Evolutionary conservation across 2,888 invertebrate genomes (phyloP).

Genomic region (Stomorhina lunata): DNA sequence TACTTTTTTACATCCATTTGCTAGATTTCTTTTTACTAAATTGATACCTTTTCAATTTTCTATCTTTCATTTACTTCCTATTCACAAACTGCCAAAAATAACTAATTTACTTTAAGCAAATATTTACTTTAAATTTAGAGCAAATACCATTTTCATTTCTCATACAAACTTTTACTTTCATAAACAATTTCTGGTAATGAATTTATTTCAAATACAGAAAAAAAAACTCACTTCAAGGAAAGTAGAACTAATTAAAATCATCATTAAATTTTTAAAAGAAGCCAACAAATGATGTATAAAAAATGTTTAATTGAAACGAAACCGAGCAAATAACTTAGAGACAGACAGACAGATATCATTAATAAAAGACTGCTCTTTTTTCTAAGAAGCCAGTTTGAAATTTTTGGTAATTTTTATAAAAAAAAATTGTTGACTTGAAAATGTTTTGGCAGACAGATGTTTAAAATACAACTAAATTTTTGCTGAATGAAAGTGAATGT

Average conservation of each 20-base stretch:
- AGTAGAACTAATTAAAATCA: conserved; percentile 35
- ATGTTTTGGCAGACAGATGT: background rate
- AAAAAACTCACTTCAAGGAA: background rate
- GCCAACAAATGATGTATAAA: conserved; percentile 21
- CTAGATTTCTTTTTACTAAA: too few relatives aligned
- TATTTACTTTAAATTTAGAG: background rate
- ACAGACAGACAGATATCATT: too few relatives aligned
- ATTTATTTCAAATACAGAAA: background rate
- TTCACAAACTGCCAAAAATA: too few relatives aligned
- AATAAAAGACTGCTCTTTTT: background rate
- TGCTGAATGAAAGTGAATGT: conserved; percentile 2
- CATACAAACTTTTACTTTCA: background rate
- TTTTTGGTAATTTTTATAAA: background rate
- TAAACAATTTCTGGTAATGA: background rate
- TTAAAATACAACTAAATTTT: too few relatives aligned
- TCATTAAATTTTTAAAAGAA: background rate
- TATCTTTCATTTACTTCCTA: background rate
- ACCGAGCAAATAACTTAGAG: too few relatives aligned
- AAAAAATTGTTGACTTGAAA: conserved; percentile 24
- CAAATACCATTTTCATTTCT: background rate
- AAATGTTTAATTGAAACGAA: background rate
- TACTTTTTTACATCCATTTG: too few relatives aligned
- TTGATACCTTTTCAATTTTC: background rate
- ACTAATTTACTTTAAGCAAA: too few relatives aligned
- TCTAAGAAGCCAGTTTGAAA: background rate